Conservation (phyloP, 2,888 invertebrate species). For the Drosophila pseudotakahashii region DNA sequence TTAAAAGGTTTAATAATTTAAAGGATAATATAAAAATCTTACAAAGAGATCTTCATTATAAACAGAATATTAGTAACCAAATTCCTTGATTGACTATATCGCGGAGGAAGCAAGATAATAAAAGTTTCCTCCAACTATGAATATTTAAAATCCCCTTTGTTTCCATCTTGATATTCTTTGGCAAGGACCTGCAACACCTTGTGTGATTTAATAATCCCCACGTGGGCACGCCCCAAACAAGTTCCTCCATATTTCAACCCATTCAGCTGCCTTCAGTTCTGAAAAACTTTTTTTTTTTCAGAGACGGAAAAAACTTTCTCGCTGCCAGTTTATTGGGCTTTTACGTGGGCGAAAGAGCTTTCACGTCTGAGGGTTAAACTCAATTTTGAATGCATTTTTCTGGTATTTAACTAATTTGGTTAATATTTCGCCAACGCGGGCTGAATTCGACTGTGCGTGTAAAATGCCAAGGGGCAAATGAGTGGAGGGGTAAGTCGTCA, state of each 20-base stretch:
- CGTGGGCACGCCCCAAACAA: conserved; percentile 55
- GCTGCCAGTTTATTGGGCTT: conserved; percentile 69
- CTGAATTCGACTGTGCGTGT: conserved; percentile 31
- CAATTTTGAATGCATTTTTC: conserved; percentile 70
- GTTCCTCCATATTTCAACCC: conserved; percentile 45
- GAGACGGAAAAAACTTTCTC: conserved; percentile 58
- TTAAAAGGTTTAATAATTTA: not conserved
- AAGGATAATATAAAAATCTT: too few relatives aligned
- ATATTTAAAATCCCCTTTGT: not conserved
- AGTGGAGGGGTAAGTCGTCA: not conserved
- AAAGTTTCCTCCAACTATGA: not conserved
- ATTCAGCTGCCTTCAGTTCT: conserved; percentile 25
- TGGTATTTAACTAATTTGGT: conserved; percentile 65
- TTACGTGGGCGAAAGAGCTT: conserved; percentile 56
- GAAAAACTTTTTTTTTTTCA: conserved; percentile 50
- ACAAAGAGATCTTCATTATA: too few relatives aligned
- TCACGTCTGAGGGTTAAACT: conserved; percentile 24
- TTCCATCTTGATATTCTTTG: not conserved
- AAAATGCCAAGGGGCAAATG: conserved; percentile 17
- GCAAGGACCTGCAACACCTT: conserved; percentile 60
- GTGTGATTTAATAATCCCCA: conserved; percentile 65
- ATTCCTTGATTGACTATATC: too few relatives aligned
- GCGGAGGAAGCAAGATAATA: too few relatives aligned
- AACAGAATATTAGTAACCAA: too few relatives aligned
- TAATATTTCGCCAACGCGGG: conserved; percentile 64